These are phyloP conservation scores for Temnothorax ravouxi DNA, from an alignment of 2,888 invertebrate species.

Conservation along the genomic window DNA sequence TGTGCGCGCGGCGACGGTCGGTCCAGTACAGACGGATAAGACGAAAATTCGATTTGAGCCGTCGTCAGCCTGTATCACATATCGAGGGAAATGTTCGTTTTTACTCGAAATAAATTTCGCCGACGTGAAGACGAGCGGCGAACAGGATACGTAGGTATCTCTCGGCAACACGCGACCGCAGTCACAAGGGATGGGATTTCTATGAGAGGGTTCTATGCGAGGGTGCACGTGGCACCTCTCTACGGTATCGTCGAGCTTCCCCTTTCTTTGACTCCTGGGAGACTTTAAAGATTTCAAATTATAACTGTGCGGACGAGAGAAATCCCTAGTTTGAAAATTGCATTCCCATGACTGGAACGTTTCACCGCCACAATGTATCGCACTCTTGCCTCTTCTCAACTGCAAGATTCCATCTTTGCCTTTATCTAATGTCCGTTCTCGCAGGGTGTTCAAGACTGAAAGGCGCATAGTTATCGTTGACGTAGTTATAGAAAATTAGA, in stretches of 20 bases:
- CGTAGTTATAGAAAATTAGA: not conserved
- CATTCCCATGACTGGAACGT: conserved; percentile 54
- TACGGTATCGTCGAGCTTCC: not conserved
- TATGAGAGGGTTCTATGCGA: not conserved
- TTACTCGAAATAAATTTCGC: conserved; percentile 59
- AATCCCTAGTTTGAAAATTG: conserved; percentile 52
- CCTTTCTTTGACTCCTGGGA: conserved; percentile 23
- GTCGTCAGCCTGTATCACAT: conserved; percentile 58
- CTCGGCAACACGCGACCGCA: conserved; percentile 36
- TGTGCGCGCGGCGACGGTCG: not conserved
- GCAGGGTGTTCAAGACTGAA: not conserved
- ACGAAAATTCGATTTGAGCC: conserved; percentile 59
- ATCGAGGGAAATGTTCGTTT: conserved; percentile 58
- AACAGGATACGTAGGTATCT: conserved; percentile 25
- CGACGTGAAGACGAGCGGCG: conserved; percentile 9
- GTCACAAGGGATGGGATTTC: not conserved
- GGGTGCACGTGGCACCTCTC: not conserved
- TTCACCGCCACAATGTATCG: conserved; percentile 50
- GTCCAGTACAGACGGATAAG: conserved; percentile 51
- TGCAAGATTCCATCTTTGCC: not conserved
- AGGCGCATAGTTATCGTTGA: not conserved
- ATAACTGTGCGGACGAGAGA: conserved; percentile 38
- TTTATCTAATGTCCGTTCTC: not conserved
- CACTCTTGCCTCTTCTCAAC: conserved; percentile 9
- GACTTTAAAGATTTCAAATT: conserved; percentile 59